A percentile compares a stretch with the other conserved stretches of the same genome.
Conservation (phyloP, 1,140 invertebrate species). For the Spodoptera litura region DNA sequence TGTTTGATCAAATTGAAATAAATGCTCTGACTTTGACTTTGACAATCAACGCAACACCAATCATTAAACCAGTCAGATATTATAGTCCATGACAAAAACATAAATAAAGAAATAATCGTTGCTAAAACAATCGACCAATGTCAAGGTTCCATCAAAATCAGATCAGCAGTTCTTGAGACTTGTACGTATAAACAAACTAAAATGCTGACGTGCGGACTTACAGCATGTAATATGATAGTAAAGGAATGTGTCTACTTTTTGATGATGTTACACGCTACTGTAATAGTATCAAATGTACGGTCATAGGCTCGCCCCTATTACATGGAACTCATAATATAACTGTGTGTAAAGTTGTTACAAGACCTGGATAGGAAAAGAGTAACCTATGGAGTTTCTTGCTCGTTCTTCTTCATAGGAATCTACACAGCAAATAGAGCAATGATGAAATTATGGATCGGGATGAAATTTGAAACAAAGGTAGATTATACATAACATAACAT, state of each 20-base stretch:
- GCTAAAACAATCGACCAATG: constrained; percentile 21
- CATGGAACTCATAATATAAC: background rate
- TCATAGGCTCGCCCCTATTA: background rate
- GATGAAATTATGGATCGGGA: background rate
- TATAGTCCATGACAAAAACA: background rate
- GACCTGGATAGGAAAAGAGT: too few species aligned
- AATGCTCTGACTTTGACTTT: too few species aligned
- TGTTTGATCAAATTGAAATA: too few species aligned
- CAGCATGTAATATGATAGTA: constrained; percentile 1
- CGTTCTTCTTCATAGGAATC: too few species aligned
- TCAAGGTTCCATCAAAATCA: constrained; percentile 26
- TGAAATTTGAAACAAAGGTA: constrained; percentile 18
- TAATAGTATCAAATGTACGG: background rate
- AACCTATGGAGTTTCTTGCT: too few species aligned
- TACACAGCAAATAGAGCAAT: too few species aligned
- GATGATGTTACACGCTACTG: background rate
- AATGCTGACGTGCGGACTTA: background rate
- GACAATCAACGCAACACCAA: too few species aligned
- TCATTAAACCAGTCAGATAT: too few species aligned
- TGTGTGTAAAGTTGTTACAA: too few species aligned
- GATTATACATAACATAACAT: background rate
- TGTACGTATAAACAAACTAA: constrained; percentile 8
- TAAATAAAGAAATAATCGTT: background rate
- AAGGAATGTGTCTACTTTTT: constrained; percentile 13
- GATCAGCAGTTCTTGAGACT: constrained; percentile 26